Evolutionary conservation across 2,888 invertebrate species (phyloP).

Genomic region (Drosophila prostipennis): DNA sequence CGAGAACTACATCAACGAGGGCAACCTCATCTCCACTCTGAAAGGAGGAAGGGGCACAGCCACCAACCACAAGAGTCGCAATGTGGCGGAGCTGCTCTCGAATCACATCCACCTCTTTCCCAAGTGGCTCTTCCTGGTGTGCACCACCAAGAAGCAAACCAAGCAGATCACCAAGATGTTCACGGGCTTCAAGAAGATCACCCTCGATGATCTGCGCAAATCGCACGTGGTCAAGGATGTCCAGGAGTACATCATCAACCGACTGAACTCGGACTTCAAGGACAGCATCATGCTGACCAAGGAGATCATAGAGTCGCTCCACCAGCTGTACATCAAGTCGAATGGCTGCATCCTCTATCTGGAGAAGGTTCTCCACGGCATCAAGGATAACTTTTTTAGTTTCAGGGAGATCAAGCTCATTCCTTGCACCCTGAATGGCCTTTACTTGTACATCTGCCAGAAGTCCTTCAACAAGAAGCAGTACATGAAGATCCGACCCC

Average conservation of each 20-base stretch:
- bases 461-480: constrained; percentile 94
- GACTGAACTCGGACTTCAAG: constrained; percentile 95
- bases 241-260: constrained; percentile 95
- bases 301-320: constrained; percentile 96
- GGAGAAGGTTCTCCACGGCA: constrained; percentile 95
- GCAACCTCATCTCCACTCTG: constrained; percentile 85
- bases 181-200: constrained; percentile 95
- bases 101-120: constrained; percentile 96
- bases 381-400: constrained; percentile 96
- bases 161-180: constrained; percentile 93
- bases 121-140: constrained; percentile 95
- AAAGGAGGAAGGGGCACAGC: constrained; percentile 83
- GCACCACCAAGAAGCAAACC: constrained; percentile 94
- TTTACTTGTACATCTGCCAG: constrained; percentile 97
- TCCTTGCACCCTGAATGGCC: constrained; percentile 96
- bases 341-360: constrained; percentile 96
- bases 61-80: constrained; percentile 85
- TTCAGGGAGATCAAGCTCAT: constrained; percentile 96
- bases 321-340: constrained; percentile 97
- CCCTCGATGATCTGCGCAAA: constrained; percentile 94
- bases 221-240: constrained; percentile 97
- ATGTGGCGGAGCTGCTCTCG: constrained; percentile 93
- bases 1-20: constrained; percentile 88
- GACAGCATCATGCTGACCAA: constrained; percentile 93
- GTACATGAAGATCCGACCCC: constrained; percentile 93